Percentiles rank a stretch among this genome's conserved stretches.
phyloP scores from a whole-genome alignment of 2,888 invertebrate species.

The Leptopterna dolabrata region DNA sequence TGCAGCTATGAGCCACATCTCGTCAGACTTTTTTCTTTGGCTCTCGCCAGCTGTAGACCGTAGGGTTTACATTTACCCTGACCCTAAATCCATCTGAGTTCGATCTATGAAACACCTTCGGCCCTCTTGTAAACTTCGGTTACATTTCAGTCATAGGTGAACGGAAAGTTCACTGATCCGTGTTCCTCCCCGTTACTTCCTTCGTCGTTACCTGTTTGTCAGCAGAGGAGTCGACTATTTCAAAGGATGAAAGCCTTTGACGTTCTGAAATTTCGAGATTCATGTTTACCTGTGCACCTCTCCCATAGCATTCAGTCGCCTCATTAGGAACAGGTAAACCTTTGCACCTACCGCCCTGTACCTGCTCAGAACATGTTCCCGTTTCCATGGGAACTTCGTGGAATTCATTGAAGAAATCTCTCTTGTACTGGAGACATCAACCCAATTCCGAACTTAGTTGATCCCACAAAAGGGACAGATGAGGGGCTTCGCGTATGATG shows the following conservation, averaged over 20 bases:
- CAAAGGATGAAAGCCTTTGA: not conserved
- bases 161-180: not conserved
- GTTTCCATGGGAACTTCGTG: not conserved
- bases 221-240: not conserved
- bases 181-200: not conserved
- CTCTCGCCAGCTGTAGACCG: no score
- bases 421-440: no score
- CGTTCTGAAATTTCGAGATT: not conserved
- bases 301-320: not conserved
- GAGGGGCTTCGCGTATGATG: no score
- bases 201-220: not conserved
- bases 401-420: not conserved
- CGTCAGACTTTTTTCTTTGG: no score
- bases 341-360: not conserved
- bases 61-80: no score
- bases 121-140: no score
- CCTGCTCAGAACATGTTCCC: not conserved
- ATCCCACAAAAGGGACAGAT: no score
- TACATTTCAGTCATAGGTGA: not conserved
- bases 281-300: not conserved
- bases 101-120: no score
- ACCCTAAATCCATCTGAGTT: no score
- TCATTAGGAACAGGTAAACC: not conserved
- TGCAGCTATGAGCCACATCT: no score
- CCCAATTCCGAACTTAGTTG: no score